A percentile compares a stretch with the other conserved stretches of the same genome.
These are phyloP conservation scores for Zaprionus ghesquierei DNA, from an alignment of 1,140 invertebrate genomes.

Conservation along the genomic window DNA sequence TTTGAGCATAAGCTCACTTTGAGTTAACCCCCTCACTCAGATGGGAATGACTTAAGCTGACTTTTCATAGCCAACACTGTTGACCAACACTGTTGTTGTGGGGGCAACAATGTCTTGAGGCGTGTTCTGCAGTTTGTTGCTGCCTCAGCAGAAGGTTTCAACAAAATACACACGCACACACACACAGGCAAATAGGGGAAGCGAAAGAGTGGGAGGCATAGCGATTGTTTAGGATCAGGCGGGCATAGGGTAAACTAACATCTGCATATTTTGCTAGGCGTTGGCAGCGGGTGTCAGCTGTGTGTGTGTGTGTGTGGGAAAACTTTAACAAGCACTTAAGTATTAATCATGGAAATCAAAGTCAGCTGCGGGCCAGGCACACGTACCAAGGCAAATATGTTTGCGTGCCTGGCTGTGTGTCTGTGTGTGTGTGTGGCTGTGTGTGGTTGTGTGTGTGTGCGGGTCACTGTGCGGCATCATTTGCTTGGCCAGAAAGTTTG, in stretches of 20 bases:
- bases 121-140: slow-evolving; percentile 28
- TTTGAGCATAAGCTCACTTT: neutral
- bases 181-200: neutral
- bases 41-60: neutral
- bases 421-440: slow-evolving; percentile 7
- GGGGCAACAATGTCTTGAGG: slow-evolving; percentile 25
- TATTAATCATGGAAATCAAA: slow-evolving; percentile 81
- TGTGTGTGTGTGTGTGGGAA: slow-evolving; percentile 15
- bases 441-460: slow-evolving; percentile 20
- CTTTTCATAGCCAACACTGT: slow-evolving; percentile 1
- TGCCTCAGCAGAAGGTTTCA: slow-evolving; percentile 60
- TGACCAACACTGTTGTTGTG: slow-evolving; percentile 21
- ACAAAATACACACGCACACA: slow-evolving; percentile 30
- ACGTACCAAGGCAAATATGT: slow-evolving; percentile 18
- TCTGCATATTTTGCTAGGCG: slow-evolving; percentile 54
- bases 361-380: slow-evolving; percentile 48
- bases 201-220: neutral
- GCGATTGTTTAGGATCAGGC: slow-evolving; percentile 62
- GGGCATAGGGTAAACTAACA: slow-evolving; percentile 39
- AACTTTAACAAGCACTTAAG: slow-evolving; percentile 80
- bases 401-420: slow-evolving; percentile 1
- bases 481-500: slow-evolving; percentile 59
- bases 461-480: slow-evolving; percentile 38
- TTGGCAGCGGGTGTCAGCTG: slow-evolving; percentile 10
- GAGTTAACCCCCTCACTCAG: no score